Conservation (phyloP, 1,140 invertebrate genomes). For the Carposina sasakii region DNA sequence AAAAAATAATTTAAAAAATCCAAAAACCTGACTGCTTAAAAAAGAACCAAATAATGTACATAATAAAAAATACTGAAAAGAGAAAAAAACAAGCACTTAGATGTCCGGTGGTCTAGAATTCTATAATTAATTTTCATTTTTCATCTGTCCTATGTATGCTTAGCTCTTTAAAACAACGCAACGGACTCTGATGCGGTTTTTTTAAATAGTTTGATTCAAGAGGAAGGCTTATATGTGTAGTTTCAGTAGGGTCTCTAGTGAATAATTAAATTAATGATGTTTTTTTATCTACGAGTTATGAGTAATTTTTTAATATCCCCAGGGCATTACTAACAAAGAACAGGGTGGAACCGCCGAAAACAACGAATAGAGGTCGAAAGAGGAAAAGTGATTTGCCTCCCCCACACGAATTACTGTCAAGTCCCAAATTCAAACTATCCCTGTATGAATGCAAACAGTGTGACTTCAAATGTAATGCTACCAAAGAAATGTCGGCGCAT, state of each 20-base stretch:
- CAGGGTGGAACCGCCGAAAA: background rate
- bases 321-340: constrained; percentile 11
- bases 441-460: constrained; percentile 64
- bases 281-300: too few relatives aligned
- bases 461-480: constrained; percentile 62
- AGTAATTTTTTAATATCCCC: too few relatives aligned
- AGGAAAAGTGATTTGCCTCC: constrained; percentile 41
- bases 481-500: constrained; percentile 57
- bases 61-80: too few relatives aligned
- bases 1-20: too few relatives aligned
- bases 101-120: too few relatives aligned
- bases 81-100: too few relatives aligned
- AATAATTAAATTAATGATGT: background rate
- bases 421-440: constrained; percentile 61
- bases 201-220: background rate
- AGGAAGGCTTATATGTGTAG: background rate
- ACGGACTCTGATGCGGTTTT: too few relatives aligned
- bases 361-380: constrained; percentile 25
- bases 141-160: too few relatives aligned
- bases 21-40: too few relatives aligned
- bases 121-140: too few relatives aligned
- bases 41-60: too few relatives aligned
- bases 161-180: too few relatives aligned
- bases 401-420: constrained; percentile 49
- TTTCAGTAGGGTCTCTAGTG: background rate